These are phyloP conservation scores for Malurus splendens DNA, from an alignment of 2,797 vertebrate genomes.

Conservation along the genomic window DNA sequence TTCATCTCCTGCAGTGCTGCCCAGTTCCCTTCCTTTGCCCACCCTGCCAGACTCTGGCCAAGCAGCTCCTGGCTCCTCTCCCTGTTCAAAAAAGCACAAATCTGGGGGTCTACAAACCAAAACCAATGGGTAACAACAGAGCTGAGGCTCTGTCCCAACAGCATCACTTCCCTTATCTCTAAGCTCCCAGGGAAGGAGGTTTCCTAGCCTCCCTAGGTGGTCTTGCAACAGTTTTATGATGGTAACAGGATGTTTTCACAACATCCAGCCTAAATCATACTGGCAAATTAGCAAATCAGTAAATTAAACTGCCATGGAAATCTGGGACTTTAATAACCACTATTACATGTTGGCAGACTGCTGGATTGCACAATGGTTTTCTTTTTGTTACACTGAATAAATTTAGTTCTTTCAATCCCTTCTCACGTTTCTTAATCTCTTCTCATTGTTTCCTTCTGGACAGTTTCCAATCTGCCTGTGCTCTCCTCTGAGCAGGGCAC, in stretches of 20 bases:
- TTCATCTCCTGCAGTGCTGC: neutral
- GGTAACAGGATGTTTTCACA: slow-evolving; percentile 41
- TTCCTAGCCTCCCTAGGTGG: slow-evolving; percentile 30
- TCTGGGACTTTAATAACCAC: slow-evolving; percentile 14
- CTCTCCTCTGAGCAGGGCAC: neutral
- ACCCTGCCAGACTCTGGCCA: neutral
- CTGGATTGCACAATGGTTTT: slow-evolving; percentile 22
- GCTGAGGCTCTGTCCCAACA: neutral
- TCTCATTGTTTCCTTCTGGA: neutral
- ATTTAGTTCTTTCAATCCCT: neutral
- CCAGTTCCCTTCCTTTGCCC: neutral
- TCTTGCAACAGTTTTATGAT: slow-evolving; percentile 12
- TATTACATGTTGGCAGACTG: neutral
- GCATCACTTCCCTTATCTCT: neutral
- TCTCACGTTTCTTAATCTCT: neutral
- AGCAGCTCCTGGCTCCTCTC: neutral
- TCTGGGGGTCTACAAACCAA: neutral
- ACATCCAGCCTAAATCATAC: slow-evolving; percentile 27
- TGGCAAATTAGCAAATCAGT: slow-evolving; percentile 44
- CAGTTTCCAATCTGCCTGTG: neutral
- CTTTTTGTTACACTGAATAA: neutral
- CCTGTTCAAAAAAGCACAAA: neutral
- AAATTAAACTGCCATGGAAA: slow-evolving; percentile 40
- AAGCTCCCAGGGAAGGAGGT: neutral
- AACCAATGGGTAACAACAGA: neutral